Conservation (phyloP, 2,888 invertebrate genomes). For the Sesia apiformis region DNA sequence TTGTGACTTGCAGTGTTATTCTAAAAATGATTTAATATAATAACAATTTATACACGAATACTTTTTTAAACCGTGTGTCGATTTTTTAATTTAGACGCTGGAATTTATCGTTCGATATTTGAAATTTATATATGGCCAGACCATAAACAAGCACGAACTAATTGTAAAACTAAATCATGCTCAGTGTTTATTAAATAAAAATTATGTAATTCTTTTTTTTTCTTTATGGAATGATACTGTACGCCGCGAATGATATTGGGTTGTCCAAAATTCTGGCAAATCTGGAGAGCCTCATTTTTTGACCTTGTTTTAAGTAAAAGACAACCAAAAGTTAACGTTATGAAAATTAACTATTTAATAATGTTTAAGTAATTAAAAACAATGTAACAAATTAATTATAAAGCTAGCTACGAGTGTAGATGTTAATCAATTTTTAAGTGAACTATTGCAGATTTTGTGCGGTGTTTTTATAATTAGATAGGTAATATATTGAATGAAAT, state of each 20-base stretch:
- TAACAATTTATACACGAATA: too few species aligned
- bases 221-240: constrained; percentile 5
- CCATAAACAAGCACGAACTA: background rate
- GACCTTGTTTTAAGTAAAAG: constrained; percentile 65
- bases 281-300: constrained; percentile 59
- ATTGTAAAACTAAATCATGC: background rate
- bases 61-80: too few species aligned
- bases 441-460: constrained; percentile 72
- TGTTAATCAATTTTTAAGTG: constrained; percentile 72
- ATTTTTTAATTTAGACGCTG: too few species aligned
- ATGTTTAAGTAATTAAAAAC: constrained; percentile 65
- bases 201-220: background rate
- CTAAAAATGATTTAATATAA: background rate
- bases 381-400: constrained; percentile 74
- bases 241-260: constrained; percentile 29
- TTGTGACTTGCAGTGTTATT: constrained; percentile 24
- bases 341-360: constrained; percentile 70
- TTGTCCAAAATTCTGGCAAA: constrained; percentile 57
- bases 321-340: constrained; percentile 74
- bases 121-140: too few species aligned
- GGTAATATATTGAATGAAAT: constrained; percentile 76
- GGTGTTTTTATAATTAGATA: constrained; percentile 76
- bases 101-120: too few species aligned
- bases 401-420: constrained; percentile 74
- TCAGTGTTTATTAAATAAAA: background rate